These are phyloP conservation scores for Phortica magna DNA, from an alignment of 2,888 invertebrate genomes.

Conservation along the genomic window DNA sequence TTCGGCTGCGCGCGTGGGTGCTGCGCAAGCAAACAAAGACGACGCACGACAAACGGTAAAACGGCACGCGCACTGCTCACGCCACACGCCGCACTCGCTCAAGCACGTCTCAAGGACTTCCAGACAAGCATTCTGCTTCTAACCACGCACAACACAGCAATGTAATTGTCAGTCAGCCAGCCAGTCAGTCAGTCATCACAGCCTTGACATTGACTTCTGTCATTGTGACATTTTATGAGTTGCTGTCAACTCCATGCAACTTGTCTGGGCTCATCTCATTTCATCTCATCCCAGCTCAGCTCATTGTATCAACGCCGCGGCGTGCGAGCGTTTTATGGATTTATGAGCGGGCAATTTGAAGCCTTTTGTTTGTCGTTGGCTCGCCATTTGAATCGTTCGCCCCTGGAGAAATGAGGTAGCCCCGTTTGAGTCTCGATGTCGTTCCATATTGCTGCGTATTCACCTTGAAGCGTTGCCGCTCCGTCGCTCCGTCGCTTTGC, in stretches of 20 bases:
- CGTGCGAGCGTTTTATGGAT: constrained; percentile 51
- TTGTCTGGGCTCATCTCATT: background rate
- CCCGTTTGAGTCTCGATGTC: background rate
- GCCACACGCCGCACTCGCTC: too few relatives aligned
- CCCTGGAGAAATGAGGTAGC: constrained; percentile 27
- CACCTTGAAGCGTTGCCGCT: constrained; percentile 28
- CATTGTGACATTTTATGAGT: constrained; percentile 27
- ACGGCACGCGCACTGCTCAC: constrained; percentile 52
- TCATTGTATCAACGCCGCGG: background rate
- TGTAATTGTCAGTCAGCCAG: constrained; percentile 39
- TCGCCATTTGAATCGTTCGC: background rate
- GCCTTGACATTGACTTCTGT: constrained; percentile 43
- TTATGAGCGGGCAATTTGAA: constrained; percentile 42
- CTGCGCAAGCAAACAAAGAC: constrained; percentile 14
- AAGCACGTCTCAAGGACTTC: constrained; percentile 22
- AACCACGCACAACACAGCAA: constrained; percentile 41
- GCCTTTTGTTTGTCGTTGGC: constrained; percentile 18
- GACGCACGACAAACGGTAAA: constrained; percentile 52
- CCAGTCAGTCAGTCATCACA: constrained; percentile 36
- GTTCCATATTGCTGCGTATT: constrained; percentile 7
- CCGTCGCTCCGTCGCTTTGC: constrained; percentile 25
- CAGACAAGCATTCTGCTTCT: constrained; percentile 38
- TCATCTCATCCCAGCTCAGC: background rate
- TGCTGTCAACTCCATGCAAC: constrained; percentile 4
- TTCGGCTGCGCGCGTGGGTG: constrained; percentile 37